Base-by-base conservation (phyloP, 2,888 invertebrate species). In the Acrocera orbiculus region DNA sequence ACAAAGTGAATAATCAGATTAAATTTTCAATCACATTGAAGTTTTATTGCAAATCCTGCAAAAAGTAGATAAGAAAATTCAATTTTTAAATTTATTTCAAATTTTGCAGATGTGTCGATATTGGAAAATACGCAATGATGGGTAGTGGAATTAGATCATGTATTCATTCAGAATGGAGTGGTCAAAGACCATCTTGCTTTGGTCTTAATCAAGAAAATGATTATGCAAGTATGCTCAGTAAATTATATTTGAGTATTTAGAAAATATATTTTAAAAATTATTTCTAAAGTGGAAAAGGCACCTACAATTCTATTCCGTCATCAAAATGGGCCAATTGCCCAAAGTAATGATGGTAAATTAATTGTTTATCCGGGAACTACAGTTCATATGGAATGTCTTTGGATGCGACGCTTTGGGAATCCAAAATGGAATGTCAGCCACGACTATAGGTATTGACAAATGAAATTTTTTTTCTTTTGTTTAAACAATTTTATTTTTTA, bases 161-260 rank as follows among this genome's bases (percentile, higher is more conserved):
- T 50, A 65, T 78, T 32, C 75, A 77, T 26, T 83, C 83, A 0
- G 70, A 76, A 27, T 86, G 85, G 85, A 77, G 80, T 32, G 82
- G 82, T 2, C 65, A 67, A 5, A 77, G 76, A 47, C 82, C 85
- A 1, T 65, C 71, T 2, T 86, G 86, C 52, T 72, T 73, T 44
- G 85, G 85, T 2, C 64, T 86, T 1, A 85, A 82, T 49, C 86
- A 86, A 52, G 77, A 81, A 51, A 80, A 82, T 46, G 83, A 86
- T 50, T 85, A 85, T 54, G 82, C 82, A 11, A 74, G 79, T 79
- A 60, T 64, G 76, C 65, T n/a, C 16, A 27, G 17, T 17, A 22
- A 22, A 22, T 7, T 22, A 2, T 4, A 22, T 10, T 10, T 19
- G 7, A 6, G 19, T 3, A 7, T 16, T 16, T 17, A 4, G 28